Evolutionary conservation across 2,797 vertebrate species (phyloP), one percentile per base, ranked within the genome.

Genomic region (Leontocebus nigricollis): DNA sequence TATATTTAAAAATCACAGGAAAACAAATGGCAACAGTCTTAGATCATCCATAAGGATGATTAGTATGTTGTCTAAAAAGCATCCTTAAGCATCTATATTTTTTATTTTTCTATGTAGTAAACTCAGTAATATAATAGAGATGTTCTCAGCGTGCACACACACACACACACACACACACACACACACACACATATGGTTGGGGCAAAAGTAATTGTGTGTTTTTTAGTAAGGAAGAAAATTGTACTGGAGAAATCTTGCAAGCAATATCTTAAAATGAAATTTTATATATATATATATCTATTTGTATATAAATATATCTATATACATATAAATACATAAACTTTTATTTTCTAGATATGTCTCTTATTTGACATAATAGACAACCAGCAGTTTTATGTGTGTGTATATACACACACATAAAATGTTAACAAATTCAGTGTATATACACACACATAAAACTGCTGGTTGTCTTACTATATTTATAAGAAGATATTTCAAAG

Each of bases 401-500:
- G 7, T n/a, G 4, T 30, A 12, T 30, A 61, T 5, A 61, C 0
- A 33, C 0, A n/a, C n/a, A 36, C 4, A 30, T n/a, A 39, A 39
- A 39, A 39, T 39, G 39, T 39, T 39, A 39, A 39, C 39, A 39
- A 39, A 39, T 39, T 39, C 39, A 39, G 6, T 33, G 3, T 30
- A 14, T 15, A 64, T 1, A 64, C 0, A 22, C 0, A 36, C 12
- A 33, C 55, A 48, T 33, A 36, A n/a, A 52, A 48, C 46, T 80
- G 85, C 46, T 84, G 17, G 50, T 55, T 76, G 8, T 82, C 22
- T 70, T n/a, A 64, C 26, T 80, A 15, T 48, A 61, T 93, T 93
- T 67, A 44, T 90, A 33, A 73, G 44, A 11, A 67, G 89, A 14
- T 76, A 90, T 48, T 80, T 76, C 15, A 93, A 86, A 93, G 73